A percentile compares a stretch with the other conserved stretches of the same genome.
Conservation (phyloP, 2,113 vertebrate genomes). For the Coturnix japonica region DNA sequence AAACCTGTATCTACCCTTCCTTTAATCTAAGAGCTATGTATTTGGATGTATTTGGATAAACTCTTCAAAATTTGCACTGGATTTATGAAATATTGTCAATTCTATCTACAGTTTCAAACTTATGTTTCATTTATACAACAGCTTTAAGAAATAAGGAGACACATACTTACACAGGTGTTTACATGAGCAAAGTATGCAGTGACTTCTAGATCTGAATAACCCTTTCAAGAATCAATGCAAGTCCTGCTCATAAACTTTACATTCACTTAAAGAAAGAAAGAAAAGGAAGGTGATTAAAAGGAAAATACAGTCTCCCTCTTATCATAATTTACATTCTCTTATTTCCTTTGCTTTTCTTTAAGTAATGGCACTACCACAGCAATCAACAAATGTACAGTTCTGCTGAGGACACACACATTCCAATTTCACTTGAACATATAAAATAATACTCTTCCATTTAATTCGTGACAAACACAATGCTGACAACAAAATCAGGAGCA, state of each 20-base stretch:
- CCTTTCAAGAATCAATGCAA: background rate
- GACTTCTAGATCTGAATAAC: background rate
- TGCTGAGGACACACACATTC: background rate
- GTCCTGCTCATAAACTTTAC: background rate
- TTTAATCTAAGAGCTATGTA: background rate
- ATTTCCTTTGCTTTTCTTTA: background rate
- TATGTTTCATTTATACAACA: background rate
- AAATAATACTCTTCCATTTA: slow-evolving; percentile 17
- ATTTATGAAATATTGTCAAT: background rate
- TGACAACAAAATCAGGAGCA: background rate
- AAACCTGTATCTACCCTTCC: background rate
- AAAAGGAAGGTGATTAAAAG: background rate
- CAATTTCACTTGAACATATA: slow-evolving; percentile 11
- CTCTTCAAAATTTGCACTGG: background rate
- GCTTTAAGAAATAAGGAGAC: background rate
- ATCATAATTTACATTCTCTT: background rate
- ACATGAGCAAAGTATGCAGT: background rate
- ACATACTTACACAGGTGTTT: background rate
- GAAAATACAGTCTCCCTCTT: background rate
- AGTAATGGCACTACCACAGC: background rate
- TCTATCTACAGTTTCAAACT: background rate
- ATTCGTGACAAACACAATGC: slow-evolving; percentile 9
- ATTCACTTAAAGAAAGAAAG: background rate
- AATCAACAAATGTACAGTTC: slow-evolving; percentile 7
- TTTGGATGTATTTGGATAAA: background rate